Conservation (phyloP, 1,140 invertebrate species). For the Trichonephila clavata region DNA sequence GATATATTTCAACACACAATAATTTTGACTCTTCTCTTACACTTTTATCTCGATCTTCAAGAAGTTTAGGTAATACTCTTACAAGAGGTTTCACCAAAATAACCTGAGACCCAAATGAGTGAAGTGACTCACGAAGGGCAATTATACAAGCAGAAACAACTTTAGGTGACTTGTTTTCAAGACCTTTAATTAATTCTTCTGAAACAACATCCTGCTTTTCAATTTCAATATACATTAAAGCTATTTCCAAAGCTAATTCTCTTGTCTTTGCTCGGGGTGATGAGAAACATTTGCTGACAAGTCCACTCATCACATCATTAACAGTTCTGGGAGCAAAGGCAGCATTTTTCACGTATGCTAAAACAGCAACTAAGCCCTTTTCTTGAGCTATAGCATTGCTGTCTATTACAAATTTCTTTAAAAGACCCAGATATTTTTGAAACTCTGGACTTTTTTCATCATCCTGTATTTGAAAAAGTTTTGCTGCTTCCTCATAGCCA, state of each 20-base stretch:
- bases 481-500: slow-evolving; percentile 96
- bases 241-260: slow-evolving; percentile 93
- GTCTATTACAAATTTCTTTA: slow-evolving; percentile 97
- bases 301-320: slow-evolving; percentile 92
- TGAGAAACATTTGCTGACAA: slow-evolving; percentile 95
- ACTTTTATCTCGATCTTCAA: slow-evolving; percentile 95
- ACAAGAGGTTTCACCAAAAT: slow-evolving; percentile 93
- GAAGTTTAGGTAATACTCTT: slow-evolving; percentile 90
- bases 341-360: slow-evolving; percentile 95
- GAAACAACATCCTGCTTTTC: slow-evolving; percentile 94
- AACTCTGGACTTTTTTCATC: slow-evolving; percentile 97
- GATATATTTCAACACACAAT: slow-evolving; percentile 94
- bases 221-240: slow-evolving; percentile 96
- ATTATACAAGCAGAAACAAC: slow-evolving; percentile 92
- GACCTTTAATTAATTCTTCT: slow-evolving; percentile 95
- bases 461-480: slow-evolving; percentile 87
- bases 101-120: slow-evolving; percentile 94
- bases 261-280: slow-evolving; percentile 95
- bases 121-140: slow-evolving; percentile 88
- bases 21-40: slow-evolving; percentile 95
- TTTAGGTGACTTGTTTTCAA: slow-evolving; percentile 97
- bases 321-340: slow-evolving; percentile 88
- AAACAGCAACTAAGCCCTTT: slow-evolving; percentile 94
- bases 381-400: slow-evolving; percentile 97
- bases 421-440: slow-evolving; percentile 92